phyloP scores from a whole-genome alignment of 1,140 invertebrate species.

The Drosophila sp. region DNA sequence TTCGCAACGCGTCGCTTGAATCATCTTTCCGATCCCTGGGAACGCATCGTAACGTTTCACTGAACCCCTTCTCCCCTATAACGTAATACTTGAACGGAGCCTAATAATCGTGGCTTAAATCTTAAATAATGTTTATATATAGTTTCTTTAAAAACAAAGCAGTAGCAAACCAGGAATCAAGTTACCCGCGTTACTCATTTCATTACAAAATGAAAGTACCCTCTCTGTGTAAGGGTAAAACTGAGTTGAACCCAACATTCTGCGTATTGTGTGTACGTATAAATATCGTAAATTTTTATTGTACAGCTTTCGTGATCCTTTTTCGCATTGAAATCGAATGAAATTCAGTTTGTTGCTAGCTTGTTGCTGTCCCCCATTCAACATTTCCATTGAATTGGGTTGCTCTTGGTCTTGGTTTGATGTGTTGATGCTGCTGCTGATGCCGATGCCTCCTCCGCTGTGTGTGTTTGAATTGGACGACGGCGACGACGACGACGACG shows the following conservation, averaged over 20 bases:
- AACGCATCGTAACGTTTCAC: no score
- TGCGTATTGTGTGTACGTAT: slow-evolving; percentile 65
- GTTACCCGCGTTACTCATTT: no score
- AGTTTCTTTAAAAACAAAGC: no score
- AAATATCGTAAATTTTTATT: slow-evolving; percentile 76
- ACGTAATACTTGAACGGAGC: no score
- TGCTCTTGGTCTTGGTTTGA: slow-evolving; percentile 7
- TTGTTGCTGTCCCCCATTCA: slow-evolving; percentile 60
- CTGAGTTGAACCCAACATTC: slow-evolving; percentile 50
- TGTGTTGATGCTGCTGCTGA: neutral
- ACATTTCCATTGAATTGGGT: slow-evolving; percentile 26
- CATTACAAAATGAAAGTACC: neutral
- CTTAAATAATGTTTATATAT: no score
- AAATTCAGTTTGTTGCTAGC: slow-evolving; percentile 74
- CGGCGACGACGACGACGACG: slow-evolving; percentile 19
- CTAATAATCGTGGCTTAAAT: no score
- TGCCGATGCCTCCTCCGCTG: slow-evolving; percentile 13
- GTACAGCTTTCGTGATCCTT: slow-evolving; percentile 69
- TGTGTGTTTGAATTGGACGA: slow-evolving; percentile 28
- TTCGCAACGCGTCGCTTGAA: no score
- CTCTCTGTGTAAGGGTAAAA: slow-evolving; percentile 2
- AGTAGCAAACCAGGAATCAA: no score
- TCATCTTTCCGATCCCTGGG: no score
- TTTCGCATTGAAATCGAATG: slow-evolving; percentile 78
- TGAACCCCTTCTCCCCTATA: no score